Evolutionary conservation across 1,140 invertebrate genomes (phyloP), one percentile per base, ranked within the genome.

Genomic region (Cydia pomonella): DNA sequence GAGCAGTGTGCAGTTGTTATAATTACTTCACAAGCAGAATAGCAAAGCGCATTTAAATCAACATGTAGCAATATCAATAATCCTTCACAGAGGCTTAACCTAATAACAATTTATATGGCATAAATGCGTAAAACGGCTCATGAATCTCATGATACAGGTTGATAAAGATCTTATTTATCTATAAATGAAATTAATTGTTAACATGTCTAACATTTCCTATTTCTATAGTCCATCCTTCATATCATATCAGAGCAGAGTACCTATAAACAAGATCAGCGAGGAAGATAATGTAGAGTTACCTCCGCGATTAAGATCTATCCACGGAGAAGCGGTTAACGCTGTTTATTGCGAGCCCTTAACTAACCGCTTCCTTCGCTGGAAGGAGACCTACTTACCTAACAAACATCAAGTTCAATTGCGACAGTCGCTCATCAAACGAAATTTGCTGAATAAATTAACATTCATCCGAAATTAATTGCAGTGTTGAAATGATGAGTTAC

Each of bases 251-350:
- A 59, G 53, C 3, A 59, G 53, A 59, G 53, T 59, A 23, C 21
- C 21, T 59, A 23, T 23, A 59, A 59, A 23, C 53, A 59, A 59
- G 53, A 59, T 23, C 53, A 23, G 53, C 21, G 53, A 59, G 21
- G 18, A 23, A 9, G 53, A 59, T 59, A 23, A 59, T 44, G 53
- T 59, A 59, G n/a, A 50, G 44, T 29, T 63, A 64, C 41, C 27
- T 69, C 29, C 64, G n/a, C 16, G 64, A 69, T 69, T 38, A 41
- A 69, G 64, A 69, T 69, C 64, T 21, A 69, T 41, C 27, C 25
- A 69, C 64, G 27, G 18, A 18, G 64, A 29, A 69, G 64, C 29
- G 13, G 29, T 69, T 69, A 69, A 9, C 29, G 64, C 21, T 38
- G 27, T 69, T 18, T 41, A 33, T 69, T 18, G 27, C n/a, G 29